These are phyloP conservation scores for Plecotus auritus DNA, from an alignment of 2,113 vertebrate genomes.

Conservation along the genomic window DNA sequence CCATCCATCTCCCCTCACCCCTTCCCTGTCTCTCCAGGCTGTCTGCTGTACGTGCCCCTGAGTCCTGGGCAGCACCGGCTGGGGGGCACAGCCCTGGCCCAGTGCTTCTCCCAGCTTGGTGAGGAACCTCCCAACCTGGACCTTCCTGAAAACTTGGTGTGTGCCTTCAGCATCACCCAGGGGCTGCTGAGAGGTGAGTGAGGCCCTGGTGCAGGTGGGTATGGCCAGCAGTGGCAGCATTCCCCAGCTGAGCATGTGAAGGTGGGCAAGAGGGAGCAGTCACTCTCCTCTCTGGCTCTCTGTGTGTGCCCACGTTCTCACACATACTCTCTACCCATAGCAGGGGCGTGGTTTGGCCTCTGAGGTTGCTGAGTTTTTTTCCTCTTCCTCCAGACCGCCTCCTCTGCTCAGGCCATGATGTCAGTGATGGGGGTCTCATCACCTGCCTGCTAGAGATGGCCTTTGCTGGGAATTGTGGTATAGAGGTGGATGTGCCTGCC, in stretches of 20 bases:
- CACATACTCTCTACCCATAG: no score
- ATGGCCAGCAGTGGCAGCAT: rapidly evolving
- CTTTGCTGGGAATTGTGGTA: slow-evolving; percentile 91
- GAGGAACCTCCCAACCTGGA: slow-evolving; percentile 90
- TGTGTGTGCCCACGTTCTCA: not conserved
- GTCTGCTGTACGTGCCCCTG: slow-evolving; percentile 87
- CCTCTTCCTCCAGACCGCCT: slow-evolving; percentile 76
- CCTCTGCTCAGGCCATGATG: slow-evolving; percentile 91
- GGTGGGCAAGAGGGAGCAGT: not conserved
- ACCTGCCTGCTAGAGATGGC: slow-evolving; percentile 93
- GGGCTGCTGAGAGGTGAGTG: slow-evolving; percentile 83
- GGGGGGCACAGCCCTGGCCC: slow-evolving; percentile 91
- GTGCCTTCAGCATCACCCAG: slow-evolving; percentile 89
- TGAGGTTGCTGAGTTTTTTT: not conserved
- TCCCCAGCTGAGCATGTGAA: not conserved
- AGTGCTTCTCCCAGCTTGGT: slow-evolving; percentile 91
- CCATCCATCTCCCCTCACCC: not conserved
- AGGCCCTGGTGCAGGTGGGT: rapidly evolving
- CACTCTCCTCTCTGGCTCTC: not conserved
- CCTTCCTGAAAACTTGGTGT: slow-evolving; percentile 78
- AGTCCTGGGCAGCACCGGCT: slow-evolving; percentile 84
- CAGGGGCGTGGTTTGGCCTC: not conserved
- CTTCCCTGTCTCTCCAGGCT: slow-evolving; percentile 76
- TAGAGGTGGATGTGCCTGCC: slow-evolving; percentile 83
- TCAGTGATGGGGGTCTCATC: slow-evolving; percentile 92